Evolutionary conservation across 2,888 invertebrate species (phyloP).

Genomic region (Caenorhabditis sp.): DNA sequence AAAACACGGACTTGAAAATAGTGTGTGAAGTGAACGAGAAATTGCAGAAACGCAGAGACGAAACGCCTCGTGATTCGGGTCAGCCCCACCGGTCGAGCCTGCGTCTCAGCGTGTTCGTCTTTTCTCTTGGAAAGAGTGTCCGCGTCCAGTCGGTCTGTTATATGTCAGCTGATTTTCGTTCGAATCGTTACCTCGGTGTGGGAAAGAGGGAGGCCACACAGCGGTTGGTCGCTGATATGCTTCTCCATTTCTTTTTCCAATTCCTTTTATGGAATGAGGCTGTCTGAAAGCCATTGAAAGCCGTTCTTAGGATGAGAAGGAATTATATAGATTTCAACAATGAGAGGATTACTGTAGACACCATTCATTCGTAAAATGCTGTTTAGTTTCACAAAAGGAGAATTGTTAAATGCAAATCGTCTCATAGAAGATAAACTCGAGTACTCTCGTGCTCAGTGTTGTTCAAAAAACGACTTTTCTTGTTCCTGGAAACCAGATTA

Average conservation of each 20-base stretch:
- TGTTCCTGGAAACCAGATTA: conserved; percentile 26
- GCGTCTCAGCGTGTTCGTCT: conserved; percentile 38
- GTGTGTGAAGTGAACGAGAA: not conserved
- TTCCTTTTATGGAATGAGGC: conserved; percentile 4
- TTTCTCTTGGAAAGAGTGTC: conserved; percentile 29
- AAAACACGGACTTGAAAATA: conserved; percentile 37
- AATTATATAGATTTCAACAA: not conserved
- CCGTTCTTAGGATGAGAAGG: not conserved
- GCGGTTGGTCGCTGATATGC: conserved; percentile 12
- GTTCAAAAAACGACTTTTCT: not conserved
- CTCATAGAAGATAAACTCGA: too few relatives aligned
- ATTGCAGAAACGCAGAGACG: conserved; percentile 26
- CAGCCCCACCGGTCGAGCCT: conserved; percentile 42
- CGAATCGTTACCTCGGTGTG: conserved; percentile 17
- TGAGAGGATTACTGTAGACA: not conserved
- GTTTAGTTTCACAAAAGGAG: too few relatives aligned
- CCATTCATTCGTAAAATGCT: not conserved
- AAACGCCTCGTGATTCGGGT: conserved; percentile 54
- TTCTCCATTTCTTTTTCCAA: not conserved
- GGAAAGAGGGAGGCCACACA: conserved; percentile 9
- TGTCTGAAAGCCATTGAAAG: not conserved
- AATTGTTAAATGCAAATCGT: too few relatives aligned
- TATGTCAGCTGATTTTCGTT: conserved; percentile 52
- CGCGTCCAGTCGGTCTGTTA: conserved; percentile 37
- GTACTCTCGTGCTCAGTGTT: too few relatives aligned